phyloP scores from a whole-genome alignment of 2,797 vertebrate genomes.

The Urocyon cinereoargenteus region DNA sequence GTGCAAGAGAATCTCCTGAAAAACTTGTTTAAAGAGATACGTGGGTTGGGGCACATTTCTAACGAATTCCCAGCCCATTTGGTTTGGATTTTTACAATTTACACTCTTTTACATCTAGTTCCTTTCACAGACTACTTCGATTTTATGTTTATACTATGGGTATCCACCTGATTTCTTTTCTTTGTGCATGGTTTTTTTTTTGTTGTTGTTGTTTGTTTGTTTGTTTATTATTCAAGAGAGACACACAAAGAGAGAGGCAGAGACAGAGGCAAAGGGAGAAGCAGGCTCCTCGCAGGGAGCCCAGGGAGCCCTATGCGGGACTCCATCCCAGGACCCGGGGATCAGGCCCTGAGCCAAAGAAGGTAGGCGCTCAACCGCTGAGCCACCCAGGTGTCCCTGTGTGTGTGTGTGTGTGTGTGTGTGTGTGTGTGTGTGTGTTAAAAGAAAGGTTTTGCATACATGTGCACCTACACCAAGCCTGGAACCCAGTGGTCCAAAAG shows the following conservation, averaged over 20 bases:
- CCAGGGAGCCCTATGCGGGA: too few species aligned
- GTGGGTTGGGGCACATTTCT: background rate
- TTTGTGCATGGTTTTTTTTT: background rate
- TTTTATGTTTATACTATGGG: constrained; percentile 14
- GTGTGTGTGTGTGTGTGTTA: background rate
- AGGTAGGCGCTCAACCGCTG: too few species aligned
- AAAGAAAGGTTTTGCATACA: background rate
- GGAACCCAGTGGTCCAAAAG: background rate
- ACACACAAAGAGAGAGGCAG: too few species aligned
- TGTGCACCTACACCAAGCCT: background rate
- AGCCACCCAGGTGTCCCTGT: too few species aligned
- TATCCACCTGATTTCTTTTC: background rate
- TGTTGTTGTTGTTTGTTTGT: too few species aligned
- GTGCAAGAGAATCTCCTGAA: background rate
- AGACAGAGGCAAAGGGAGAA: too few species aligned
- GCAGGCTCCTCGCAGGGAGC: too few species aligned
- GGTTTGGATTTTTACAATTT: constrained; percentile 1
- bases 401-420: background rate
- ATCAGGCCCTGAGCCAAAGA: too few species aligned
- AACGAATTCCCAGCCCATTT: background rate
- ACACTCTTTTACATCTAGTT: background rate
- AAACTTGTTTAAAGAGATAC: background rate
- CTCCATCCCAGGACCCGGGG: too few species aligned
- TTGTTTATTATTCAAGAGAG: too few species aligned
- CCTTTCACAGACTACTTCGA: background rate